Evolutionary conservation across 2,888 invertebrate species (phyloP), one percentile per base, ranked within the genome.

Genomic region (Plagodis dolabraria): DNA sequence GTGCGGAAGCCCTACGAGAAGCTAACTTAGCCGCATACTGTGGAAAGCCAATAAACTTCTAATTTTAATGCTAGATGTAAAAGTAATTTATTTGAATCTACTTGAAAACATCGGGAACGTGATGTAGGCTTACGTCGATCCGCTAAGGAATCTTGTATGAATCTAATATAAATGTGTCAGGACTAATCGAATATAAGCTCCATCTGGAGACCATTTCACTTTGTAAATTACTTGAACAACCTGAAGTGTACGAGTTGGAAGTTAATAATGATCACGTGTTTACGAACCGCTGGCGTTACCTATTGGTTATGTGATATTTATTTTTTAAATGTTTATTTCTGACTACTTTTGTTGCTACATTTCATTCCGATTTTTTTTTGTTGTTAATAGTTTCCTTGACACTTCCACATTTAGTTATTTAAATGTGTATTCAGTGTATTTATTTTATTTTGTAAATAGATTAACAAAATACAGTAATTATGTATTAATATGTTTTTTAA

Each of bases 21-120:
- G 99, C 99, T 38, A 98, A 99, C 84, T 83, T 99, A 70, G 96
- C 98, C 10, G 99, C 99, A 34, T 98, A 97, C 86, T 96, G 94
- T 84, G 99, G 99, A 77, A 99, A 99, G 93, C 95, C 99, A 40
- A 99, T 99, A 89, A 99, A 99, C 93, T 99, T 98, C 87, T 97
- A 96, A 79, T 63, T 54, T 64, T 71, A 80, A 69, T 60, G 56
- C 67, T 72, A 74, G 68, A 68, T 70, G 68, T 75, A 74, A 73
- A 70, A 70, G 42, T 72, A 69, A 69, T 71, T 69, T 70, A 71
- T 74, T 63, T 60, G 55, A 69, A 74, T 68, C 70, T 70, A 70
- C 57, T 58, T 45, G 43, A 5, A 8, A 69, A 52, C 74, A 72
- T 53, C 80, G 71, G 77, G 74, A 73, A 71, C 64, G 65, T 63